Conservation (phyloP, 2,888 invertebrate genomes). For the Tolmerus cingulatus region DNA sequence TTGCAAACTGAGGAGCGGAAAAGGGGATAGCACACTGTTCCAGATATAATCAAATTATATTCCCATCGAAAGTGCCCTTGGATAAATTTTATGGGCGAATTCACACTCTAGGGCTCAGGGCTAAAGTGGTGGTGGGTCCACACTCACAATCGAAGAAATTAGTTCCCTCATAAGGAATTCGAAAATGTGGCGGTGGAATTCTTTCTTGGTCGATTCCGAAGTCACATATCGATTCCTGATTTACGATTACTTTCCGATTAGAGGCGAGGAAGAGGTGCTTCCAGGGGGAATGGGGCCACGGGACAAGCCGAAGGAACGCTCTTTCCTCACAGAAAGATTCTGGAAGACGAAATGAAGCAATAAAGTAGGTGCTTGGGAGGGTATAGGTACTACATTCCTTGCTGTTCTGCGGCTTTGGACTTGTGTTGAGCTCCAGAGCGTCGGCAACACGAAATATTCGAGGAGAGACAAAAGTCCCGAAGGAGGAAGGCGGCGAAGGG, state of each 20-base stretch:
- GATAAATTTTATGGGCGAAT: slow-evolving; percentile 20
- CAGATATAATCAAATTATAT: slow-evolving; percentile 7
- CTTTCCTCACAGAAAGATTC: neutral
- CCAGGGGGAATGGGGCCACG: neutral
- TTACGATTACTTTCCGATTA: slow-evolving; percentile 32
- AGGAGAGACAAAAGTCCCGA: neutral
- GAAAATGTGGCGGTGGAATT: slow-evolving; percentile 15
- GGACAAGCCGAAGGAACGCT: neutral
- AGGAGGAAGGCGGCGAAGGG: neutral
- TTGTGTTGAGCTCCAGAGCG: neutral
- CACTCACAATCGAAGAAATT: slow-evolving; percentile 17
- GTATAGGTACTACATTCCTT: slow-evolving; percentile 26
- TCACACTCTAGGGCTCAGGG: neutral
- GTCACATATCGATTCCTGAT: slow-evolving; percentile 38
- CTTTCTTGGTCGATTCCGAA: slow-evolving; percentile 1
- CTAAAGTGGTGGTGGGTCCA: neutral
- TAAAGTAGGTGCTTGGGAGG: slow-evolving; percentile 23
- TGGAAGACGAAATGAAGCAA: slow-evolving; percentile 26
- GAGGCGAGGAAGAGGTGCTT: neutral
- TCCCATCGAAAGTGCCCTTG: neutral
- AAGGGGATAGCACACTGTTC: neutral
- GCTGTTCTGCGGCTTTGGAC: neutral
- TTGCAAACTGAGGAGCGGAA: neutral
- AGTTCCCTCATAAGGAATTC: slow-evolving; percentile 22
- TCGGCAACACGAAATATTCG: slow-evolving; percentile 6